Percentiles rank a stretch among this genome's conserved stretches.
Evolutionary conservation across 1,140 invertebrate species (phyloP).

Genomic region (Ostrea edulis): DNA sequence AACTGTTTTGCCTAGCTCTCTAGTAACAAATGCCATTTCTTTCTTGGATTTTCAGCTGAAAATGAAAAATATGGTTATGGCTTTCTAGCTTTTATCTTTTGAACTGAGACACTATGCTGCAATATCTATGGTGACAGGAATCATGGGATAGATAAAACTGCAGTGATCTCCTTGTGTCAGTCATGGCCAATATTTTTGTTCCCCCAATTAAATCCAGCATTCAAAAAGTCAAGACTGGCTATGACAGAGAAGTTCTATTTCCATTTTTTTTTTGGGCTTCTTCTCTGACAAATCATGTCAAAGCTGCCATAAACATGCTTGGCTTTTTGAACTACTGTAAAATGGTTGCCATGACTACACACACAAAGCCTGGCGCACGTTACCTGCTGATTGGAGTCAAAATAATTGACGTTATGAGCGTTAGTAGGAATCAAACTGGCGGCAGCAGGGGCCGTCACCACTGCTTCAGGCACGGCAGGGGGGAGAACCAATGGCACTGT

Average conservation of each 20-base stretch:
- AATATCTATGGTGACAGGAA: conserved; percentile 17
- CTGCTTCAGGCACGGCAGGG: conserved; percentile 62
- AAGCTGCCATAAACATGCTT: not conserved
- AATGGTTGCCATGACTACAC: conserved; percentile 47
- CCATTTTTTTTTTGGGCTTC: not conserved
- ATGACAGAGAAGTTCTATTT: not conserved
- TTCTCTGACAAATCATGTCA: not conserved
- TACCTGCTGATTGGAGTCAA: conserved; percentile 97
- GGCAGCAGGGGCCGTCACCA: conserved; percentile 65
- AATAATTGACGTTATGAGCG: conserved; percentile 95
- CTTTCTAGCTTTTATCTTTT: not conserved
- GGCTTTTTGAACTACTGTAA: conserved; percentile 31
- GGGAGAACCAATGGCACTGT: conserved; percentile 71
- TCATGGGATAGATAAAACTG: not conserved
- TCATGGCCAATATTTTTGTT: not conserved
- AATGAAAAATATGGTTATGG: not conserved
- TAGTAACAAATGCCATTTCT: too few relatives aligned
- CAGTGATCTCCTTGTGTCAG: conserved; percentile 17
- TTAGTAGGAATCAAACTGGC: conserved; percentile 87
- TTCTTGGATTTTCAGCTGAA: conserved; percentile 25
- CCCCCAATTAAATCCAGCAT: not conserved
- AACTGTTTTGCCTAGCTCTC: conserved; percentile 20
- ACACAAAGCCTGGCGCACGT: conserved; percentile 59
- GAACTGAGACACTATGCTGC: not conserved
- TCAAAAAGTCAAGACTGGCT: not conserved